Evolutionary conservation across 1,140 invertebrate genomes (phyloP), one percentile per base, ranked within the genome.

Genomic region (Microvelia longipes): DNA sequence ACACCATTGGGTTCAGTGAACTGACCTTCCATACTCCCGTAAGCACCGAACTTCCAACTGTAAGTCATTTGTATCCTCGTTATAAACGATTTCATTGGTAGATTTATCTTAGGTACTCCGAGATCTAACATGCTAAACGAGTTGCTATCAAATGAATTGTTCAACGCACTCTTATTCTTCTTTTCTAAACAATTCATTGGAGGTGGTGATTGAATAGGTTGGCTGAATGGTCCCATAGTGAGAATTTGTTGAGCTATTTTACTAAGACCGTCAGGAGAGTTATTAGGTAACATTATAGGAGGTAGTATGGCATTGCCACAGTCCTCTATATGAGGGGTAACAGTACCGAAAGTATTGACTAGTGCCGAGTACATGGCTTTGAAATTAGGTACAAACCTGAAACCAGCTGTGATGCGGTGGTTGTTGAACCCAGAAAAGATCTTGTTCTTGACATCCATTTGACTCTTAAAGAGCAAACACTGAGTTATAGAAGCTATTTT

Each of bases 1-100:
- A 99, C 97, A 1, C 97, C 96, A 72, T 93, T 97, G 0, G 98
- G 98, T 78, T 99, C 98, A 0, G 98, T 99, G 74, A 99, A 99
- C 78, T 99, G 97, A 0, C 96, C 96, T 79, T 98, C 94, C 87
- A 96, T 91, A 0, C 97, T 94, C 0, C 98, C 98, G 76, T 98
- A 99, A 77, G 99, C 96, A 2, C 98, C 98, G 81, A 99, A 99
- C 81, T 98, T 98, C 83, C 96, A 98, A 77, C 98, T 96, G 78
- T 99, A 99, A 73, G 98, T 98, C 96, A 99, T 99, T 80, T 98
- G 99, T 78, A 98, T 94, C 19, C 97, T 86, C 78, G 96, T 96
- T 70, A 98, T 95, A 79, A 96, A 94, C 50, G 93, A 95, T 77
- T 96, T 84, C 84, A 26, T 83, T 83, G 13, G 84, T 85, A 73